Conservation (phyloP, 2,888 invertebrate species). For the Cheilosia vernalis region DNA sequence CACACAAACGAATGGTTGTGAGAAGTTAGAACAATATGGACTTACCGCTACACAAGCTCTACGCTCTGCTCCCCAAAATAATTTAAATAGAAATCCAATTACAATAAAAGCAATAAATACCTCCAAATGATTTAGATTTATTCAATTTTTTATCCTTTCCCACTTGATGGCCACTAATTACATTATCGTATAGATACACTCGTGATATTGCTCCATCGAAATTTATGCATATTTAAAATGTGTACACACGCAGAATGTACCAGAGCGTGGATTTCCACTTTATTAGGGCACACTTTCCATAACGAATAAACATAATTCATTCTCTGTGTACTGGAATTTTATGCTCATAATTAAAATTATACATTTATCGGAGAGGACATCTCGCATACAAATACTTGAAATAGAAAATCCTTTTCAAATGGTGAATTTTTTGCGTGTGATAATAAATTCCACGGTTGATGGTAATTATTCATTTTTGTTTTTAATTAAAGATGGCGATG, state of each 20-base stretch:
- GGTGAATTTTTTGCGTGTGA: slow-evolving; percentile 7
- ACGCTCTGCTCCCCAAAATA: no score
- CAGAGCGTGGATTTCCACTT: neutral
- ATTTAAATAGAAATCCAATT: neutral
- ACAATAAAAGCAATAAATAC: neutral
- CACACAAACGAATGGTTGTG: neutral
- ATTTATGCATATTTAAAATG: neutral
- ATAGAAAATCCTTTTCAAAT: slow-evolving; percentile 27
- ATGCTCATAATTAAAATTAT: slow-evolving; percentile 33
- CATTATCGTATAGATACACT: neutral
- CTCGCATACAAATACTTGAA: slow-evolving; percentile 13
- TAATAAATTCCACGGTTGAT: slow-evolving; percentile 17
- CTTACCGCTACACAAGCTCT: neutral
- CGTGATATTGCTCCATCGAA: neutral
- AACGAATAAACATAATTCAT: slow-evolving; percentile 27
- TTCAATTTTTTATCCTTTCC: neutral
- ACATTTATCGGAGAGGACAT: slow-evolving; percentile 18
- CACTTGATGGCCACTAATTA: neutral
- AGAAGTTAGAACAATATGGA: no score
- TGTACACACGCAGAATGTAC: neutral
- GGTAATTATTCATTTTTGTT: slow-evolving; percentile 26
- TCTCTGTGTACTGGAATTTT: slow-evolving; percentile 31
- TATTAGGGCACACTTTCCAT: slow-evolving; percentile 6
- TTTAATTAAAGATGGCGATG: slow-evolving; percentile 51
- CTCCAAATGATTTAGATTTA: no score